A percentile compares a stretch with the other conserved stretches of the same genome.
These are phyloP conservation scores for Drosophila bunnanda DNA, from an alignment of 2,888 invertebrate genomes.

Conservation along the genomic window DNA sequence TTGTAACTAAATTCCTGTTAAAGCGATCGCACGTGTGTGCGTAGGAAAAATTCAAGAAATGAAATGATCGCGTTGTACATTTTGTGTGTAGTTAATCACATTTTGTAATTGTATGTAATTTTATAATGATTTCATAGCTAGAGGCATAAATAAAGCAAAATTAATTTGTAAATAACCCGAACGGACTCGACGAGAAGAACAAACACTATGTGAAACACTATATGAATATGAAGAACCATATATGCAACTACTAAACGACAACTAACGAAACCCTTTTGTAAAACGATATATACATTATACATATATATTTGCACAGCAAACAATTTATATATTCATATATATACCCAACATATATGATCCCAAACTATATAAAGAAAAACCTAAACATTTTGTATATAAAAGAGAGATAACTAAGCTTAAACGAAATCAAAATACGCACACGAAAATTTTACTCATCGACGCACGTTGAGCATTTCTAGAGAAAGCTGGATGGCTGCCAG, in stretches of 20 bases:
- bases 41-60: slow-evolving; percentile 31
- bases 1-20: slow-evolving; percentile 63
- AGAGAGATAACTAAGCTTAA: slow-evolving; percentile 53
- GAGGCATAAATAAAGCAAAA: slow-evolving; percentile 40
- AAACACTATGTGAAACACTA: slow-evolving; percentile 27
- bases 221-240: slow-evolving; percentile 27
- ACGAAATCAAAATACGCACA: slow-evolving; percentile 72
- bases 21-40: slow-evolving; percentile 19
- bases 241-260: slow-evolving; percentile 63
- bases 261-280: slow-evolving; percentile 74
- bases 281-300: slow-evolving; percentile 75
- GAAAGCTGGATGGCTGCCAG: slow-evolving; percentile 18
- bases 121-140: slow-evolving; percentile 54
- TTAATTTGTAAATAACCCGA: slow-evolving; percentile 43
- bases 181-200: slow-evolving; percentile 69
- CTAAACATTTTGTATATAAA: slow-evolving; percentile 79
- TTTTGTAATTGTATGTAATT: slow-evolving; percentile 55
- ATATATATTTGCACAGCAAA: slow-evolving; percentile 81
- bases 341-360: slow-evolving; percentile 58
- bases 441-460: slow-evolving; percentile 59
- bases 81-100: slow-evolving; percentile 72
- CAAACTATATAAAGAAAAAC: slow-evolving; percentile 44
- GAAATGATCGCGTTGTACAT: slow-evolving; percentile 55
- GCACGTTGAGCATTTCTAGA: slow-evolving; percentile 25
- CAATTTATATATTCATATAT: slow-evolving; percentile 66